phyloP scores from a whole-genome alignment of 2,113 vertebrate species.

The Pantherophis guttatus region DNA sequence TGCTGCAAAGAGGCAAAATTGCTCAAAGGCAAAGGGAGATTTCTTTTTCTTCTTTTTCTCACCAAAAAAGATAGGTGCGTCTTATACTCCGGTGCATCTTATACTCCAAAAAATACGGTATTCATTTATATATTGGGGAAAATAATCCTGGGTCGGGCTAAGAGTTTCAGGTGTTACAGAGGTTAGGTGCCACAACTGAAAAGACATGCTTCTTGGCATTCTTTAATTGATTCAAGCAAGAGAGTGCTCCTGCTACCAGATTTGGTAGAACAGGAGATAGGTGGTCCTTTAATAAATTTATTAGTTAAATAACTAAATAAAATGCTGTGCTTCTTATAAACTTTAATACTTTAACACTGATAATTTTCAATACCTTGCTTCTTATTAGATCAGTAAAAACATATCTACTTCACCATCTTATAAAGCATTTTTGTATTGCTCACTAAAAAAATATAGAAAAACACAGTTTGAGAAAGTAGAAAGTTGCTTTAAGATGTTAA shows the following conservation, averaged over 20 bases:
- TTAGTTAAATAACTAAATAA: neutral
- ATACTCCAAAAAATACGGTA: neutral
- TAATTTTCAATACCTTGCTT: neutral
- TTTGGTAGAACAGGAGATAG: neutral
- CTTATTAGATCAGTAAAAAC: conserved; percentile 7
- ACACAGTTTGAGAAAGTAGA: neutral
- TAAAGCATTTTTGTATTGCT: neutral
- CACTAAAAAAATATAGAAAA: neutral
- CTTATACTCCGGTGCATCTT: too few relatives aligned
- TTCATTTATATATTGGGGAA: neutral
- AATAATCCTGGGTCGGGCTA: neutral
- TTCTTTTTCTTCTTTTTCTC: too few relatives aligned
- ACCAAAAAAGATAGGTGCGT: too few relatives aligned
- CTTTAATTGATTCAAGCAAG: neutral
- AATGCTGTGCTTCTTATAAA: neutral
- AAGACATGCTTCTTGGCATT: neutral
- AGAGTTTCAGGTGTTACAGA: neutral
- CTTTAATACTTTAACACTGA: neutral
- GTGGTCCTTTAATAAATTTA: neutral
- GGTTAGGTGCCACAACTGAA: neutral
- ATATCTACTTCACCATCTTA: neutral
- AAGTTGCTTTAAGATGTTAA: neutral
- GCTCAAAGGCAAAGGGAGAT: too few relatives aligned
- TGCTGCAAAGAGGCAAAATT: too few relatives aligned
- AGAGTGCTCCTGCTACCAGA: neutral